Evolutionary conservation across 2,113 vertebrate genomes (phyloP).

Genomic region (Charina bottae): DNA sequence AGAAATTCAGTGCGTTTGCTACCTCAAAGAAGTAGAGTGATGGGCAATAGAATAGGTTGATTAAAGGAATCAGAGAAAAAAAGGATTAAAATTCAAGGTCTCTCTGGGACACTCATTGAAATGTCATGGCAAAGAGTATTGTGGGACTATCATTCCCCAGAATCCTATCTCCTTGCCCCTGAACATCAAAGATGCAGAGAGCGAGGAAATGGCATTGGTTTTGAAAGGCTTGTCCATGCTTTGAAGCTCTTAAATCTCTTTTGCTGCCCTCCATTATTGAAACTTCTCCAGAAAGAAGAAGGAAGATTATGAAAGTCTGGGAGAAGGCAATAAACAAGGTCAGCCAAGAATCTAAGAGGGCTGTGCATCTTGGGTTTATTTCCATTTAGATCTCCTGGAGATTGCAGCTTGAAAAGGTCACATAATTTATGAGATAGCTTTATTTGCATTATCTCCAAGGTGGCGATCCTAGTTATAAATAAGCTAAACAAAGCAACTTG

Average conservation of each 20-base stretch:
- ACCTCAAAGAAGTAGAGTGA: neutral
- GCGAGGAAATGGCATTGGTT: neutral
- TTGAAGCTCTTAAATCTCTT: conserved; percentile 12
- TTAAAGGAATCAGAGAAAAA: neutral
- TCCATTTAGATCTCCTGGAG: neutral
- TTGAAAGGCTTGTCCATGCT: conserved; percentile 11
- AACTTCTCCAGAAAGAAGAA: neutral
- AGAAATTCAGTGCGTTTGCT: neutral
- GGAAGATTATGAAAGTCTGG: conserved; percentile 10
- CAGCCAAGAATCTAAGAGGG: neutral
- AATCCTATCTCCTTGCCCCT: conserved; percentile 3
- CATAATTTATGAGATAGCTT: conserved; percentile 22
- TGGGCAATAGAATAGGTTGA: neutral
- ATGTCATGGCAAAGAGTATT: neutral
- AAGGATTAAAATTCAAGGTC: neutral
- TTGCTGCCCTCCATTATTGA: conserved; percentile 11
- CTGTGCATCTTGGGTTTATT: neutral
- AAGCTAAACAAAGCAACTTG: conserved; percentile 27
- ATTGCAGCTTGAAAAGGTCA: conserved; percentile 34
- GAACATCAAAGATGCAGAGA: neutral
- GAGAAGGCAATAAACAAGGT: conserved; percentile 21
- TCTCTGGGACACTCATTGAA: neutral
- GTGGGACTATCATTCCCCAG: neutral
- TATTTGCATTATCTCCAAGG: neutral
- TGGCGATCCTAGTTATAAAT: neutral